A percentile compares a stretch with the other conserved stretches of the same genome.
phyloP scores from a whole-genome alignment of 2,888 invertebrate genomes.

The Dolichopus griseipennis region DNA sequence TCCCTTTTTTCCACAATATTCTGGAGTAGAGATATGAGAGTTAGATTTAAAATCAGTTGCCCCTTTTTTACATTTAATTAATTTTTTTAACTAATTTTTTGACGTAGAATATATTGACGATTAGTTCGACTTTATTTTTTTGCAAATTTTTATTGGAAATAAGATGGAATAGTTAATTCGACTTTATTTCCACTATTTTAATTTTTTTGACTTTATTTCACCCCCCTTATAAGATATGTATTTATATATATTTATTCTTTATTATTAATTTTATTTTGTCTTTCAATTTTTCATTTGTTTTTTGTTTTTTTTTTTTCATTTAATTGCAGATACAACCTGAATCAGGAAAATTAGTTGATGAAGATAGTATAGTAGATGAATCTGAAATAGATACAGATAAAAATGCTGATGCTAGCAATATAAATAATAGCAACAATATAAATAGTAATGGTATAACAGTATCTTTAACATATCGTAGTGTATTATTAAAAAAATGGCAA shows the following conservation, averaged over 20 bases:
- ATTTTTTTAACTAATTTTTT: no score
- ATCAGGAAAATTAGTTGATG: conserved; percentile 37
- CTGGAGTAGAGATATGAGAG: no score
- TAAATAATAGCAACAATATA: conserved; percentile 26
- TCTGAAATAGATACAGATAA: conserved; percentile 44
- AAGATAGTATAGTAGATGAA: conserved; percentile 32
- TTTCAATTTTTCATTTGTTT: neutral
- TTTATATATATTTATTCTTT: conserved; percentile 1
- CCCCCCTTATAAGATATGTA: no score
- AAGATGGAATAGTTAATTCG: no score
- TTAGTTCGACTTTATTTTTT: no score
- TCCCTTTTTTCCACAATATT: no score
- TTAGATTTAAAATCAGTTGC: no score
- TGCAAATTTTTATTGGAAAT: no score
- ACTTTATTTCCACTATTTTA: no score
- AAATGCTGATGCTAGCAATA: conserved; percentile 25
- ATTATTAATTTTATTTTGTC: conserved; percentile 11
- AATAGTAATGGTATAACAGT: conserved; percentile 36
- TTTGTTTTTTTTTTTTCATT: conserved; percentile 16
- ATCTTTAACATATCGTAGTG: conserved; percentile 39
- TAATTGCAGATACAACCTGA: conserved; percentile 26
- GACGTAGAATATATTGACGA: no score
- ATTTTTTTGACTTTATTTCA: no score
- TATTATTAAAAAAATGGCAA: conserved; percentile 59
- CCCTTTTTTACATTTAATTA: no score